Conservation (phyloP, 1,140 invertebrate species). For the Lepidotrigona ventralis region DNA sequence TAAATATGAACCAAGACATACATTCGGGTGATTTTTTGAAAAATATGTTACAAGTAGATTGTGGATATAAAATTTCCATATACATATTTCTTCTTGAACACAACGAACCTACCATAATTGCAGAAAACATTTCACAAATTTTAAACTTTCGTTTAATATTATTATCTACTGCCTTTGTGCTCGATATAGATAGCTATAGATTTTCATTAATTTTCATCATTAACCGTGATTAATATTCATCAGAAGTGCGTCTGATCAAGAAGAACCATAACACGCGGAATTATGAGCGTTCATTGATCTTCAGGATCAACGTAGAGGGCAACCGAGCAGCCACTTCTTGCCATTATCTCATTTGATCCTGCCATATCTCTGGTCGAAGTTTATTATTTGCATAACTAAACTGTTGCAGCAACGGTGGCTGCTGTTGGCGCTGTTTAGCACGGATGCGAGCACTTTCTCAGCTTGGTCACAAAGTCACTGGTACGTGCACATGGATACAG, state of each 20-base stretch:
- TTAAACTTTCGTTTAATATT: not conserved
- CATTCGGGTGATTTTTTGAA: too few species aligned
- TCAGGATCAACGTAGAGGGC: conserved; percentile 6
- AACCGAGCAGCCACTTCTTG: conserved; percentile 46
- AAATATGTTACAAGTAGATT: too few species aligned
- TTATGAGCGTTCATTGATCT: not conserved
- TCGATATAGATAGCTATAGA: not conserved
- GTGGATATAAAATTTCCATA: too few species aligned
- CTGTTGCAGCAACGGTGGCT: conserved; percentile 43
- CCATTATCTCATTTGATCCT: not conserved
- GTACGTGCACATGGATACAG: conserved; percentile 19
- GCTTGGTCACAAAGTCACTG: conserved; percentile 35
- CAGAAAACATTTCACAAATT: not conserved
- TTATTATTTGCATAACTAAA: conserved; percentile 64
- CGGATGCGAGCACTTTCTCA: conserved; percentile 51
- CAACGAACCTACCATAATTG: not conserved
- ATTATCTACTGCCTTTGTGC: not conserved
- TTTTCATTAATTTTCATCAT: not conserved
- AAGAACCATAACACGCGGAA: conserved; percentile 9
- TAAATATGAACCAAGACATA: too few species aligned
- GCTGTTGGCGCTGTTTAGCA: conserved; percentile 56
- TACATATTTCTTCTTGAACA: not conserved
- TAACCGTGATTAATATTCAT: conserved; percentile 39
- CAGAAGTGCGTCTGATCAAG: conserved; percentile 8
- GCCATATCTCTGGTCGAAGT: conserved; percentile 13